phyloP scores from a whole-genome alignment of 2,888 invertebrate species.

The Pristionchus entomophagus region DNA sequence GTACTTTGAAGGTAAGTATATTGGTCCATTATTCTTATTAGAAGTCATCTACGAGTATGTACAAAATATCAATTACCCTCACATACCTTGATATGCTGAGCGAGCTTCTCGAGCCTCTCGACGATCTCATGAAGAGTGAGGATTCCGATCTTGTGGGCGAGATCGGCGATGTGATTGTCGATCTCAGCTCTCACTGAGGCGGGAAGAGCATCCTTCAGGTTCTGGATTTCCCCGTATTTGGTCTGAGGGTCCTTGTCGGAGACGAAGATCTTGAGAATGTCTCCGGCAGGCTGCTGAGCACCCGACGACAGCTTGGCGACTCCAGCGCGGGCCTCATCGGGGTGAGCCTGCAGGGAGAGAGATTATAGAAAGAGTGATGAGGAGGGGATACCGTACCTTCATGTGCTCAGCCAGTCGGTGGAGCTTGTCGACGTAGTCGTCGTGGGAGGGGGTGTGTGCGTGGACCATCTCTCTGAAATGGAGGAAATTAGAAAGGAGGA shows the following conservation, averaged over 20 bases:
- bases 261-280: conserved; percentile 33
- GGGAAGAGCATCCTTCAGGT: not conserved
- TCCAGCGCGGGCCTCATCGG: not conserved
- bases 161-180: conserved; percentile 23
- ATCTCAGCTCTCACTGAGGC: not conserved
- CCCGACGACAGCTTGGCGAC: conserved; percentile 12
- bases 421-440: conserved; percentile 9
- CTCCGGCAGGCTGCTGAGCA: conserved; percentile 21
- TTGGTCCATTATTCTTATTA: too few relatives aligned
- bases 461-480: not conserved
- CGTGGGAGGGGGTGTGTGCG: not conserved
- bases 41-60: too few relatives aligned
- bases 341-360: conserved; percentile 5
- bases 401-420: conserved; percentile 22
- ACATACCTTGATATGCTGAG: not conserved
- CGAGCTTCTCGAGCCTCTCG: conserved; percentile 4
- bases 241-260: not conserved
- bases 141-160: conserved; percentile 30
- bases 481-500: not conserved
- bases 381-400: conserved; percentile 15
- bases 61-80: too few relatives aligned
- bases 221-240: not conserved
- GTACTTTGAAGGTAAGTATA: too few relatives aligned
- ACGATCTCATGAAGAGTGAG: conserved; percentile 18
- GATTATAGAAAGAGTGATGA: not conserved